Conservation (phyloP, 2,113 vertebrate genomes). For the Sardina pilchardus region DNA sequence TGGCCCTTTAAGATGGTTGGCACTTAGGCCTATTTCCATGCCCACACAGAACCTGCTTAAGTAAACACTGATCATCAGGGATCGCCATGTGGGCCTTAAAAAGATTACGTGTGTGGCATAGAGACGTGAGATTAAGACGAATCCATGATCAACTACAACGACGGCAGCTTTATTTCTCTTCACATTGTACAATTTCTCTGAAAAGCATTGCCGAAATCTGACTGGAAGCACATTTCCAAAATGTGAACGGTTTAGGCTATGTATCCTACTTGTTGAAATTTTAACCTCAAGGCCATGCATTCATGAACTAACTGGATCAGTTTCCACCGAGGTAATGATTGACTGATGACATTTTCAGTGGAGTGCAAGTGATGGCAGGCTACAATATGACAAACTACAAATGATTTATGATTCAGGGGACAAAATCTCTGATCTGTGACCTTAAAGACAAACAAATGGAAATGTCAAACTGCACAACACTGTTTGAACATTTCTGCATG, state of each 20-base stretch:
- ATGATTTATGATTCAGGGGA: neutral
- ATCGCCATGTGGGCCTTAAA: neutral
- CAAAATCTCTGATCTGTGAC: neutral
- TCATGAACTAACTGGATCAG: neutral
- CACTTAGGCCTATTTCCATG: neutral
- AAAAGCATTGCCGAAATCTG: neutral
- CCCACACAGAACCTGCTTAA: neutral
- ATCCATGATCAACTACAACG: neutral
- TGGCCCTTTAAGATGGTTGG: neutral
- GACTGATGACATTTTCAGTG: neutral
- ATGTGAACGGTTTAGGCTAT: neutral
- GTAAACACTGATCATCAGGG: neutral
- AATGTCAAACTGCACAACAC: neutral
- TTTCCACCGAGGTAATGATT: neutral
- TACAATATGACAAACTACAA: neutral
- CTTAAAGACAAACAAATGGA: neutral
- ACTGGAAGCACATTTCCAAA: neutral
- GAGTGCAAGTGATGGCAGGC: neutral
- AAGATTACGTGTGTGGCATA: neutral
- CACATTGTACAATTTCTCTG: neutral
- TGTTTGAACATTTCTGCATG: neutral
- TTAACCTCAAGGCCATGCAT: neutral
- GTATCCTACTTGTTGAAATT: neutral
- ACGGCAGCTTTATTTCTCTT: neutral
- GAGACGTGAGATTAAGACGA: neutral